A percentile compares a stretch with the other conserved stretches of the same genome.
Conservation (phyloP, 2,888 invertebrate species). For the Teinopalpus imperialis region DNA sequence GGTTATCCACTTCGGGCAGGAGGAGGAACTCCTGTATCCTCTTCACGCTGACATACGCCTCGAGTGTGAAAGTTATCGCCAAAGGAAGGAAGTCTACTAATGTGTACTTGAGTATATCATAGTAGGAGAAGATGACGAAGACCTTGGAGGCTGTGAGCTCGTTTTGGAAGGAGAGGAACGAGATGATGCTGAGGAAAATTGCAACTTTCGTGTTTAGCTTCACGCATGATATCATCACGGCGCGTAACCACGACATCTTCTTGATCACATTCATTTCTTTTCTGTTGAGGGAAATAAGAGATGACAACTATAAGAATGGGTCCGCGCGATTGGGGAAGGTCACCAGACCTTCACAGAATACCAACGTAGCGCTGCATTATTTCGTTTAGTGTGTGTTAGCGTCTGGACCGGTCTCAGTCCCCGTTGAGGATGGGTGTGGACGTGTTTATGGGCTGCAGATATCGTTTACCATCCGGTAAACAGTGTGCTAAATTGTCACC, state of each 20-base stretch:
- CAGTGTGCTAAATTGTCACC: no score
- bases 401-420: no score
- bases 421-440: no score
- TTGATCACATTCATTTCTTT: slow-evolving; percentile 87
- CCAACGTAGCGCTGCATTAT: no score
- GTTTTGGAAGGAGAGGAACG: slow-evolving; percentile 84
- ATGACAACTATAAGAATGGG: no score
- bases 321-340: no score
- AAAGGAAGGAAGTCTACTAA: slow-evolving; percentile 91
- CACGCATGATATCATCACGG: slow-evolving; percentile 86
- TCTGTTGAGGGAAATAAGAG: slow-evolving; percentile 50
- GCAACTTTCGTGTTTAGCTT: slow-evolving; percentile 90
- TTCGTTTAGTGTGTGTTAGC: no score
- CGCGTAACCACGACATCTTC: slow-evolving; percentile 85
- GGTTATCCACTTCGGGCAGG: slow-evolving; percentile 59
- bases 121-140: slow-evolving; percentile 90
- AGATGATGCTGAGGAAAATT: slow-evolving; percentile 87
- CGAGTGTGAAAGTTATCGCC: slow-evolving; percentile 89
- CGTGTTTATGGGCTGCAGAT: no score
- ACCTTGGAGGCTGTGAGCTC: slow-evolving; percentile 87
- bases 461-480: no score
- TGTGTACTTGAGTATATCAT: slow-evolving; percentile 89
- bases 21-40: slow-evolving; percentile 86
- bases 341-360: no score
- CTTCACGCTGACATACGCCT: slow-evolving; percentile 87